Evolutionary conservation across 1,140 invertebrate species (phyloP).

Genomic region (Himalopsyche phryganea): DNA sequence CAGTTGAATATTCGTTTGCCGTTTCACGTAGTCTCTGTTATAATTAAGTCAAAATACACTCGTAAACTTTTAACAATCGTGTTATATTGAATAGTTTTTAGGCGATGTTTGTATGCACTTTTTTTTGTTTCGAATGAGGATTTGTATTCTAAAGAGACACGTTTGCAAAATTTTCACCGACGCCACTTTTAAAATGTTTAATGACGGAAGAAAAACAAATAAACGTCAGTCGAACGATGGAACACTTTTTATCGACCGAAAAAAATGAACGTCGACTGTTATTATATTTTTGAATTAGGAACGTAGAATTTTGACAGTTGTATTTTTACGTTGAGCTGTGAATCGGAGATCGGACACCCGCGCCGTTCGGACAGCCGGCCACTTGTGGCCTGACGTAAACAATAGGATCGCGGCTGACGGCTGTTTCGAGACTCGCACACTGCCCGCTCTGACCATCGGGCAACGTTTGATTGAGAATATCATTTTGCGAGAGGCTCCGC

Average conservation of each 20-base stretch:
- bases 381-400: constrained; percentile 18
- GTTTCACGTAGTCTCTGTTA: too few species aligned
- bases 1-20: too few species aligned
- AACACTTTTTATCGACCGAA: too few species aligned
- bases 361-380: background rate
- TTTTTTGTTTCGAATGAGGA: too few species aligned
- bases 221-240: background rate
- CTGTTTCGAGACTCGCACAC: background rate
- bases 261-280: too few species aligned
- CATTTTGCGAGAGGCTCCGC: background rate
- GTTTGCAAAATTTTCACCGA: background rate
- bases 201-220: background rate
- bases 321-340: background rate
- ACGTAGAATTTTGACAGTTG: too few species aligned
- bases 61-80: too few species aligned
- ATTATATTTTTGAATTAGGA: too few species aligned
- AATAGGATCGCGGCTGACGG: background rate
- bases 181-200: constrained; percentile 2
- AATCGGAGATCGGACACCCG: background rate
- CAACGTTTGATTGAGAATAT: constrained; percentile 12
- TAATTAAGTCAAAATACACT: too few species aligned
- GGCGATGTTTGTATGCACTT: too few species aligned
- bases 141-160: too few species aligned
- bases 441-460: constrained; percentile 15
- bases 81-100: too few species aligned